Evolutionary conservation across 2,113 vertebrate genomes (phyloP).

Genomic region (Pygoscelis antarcticus): DNA sequence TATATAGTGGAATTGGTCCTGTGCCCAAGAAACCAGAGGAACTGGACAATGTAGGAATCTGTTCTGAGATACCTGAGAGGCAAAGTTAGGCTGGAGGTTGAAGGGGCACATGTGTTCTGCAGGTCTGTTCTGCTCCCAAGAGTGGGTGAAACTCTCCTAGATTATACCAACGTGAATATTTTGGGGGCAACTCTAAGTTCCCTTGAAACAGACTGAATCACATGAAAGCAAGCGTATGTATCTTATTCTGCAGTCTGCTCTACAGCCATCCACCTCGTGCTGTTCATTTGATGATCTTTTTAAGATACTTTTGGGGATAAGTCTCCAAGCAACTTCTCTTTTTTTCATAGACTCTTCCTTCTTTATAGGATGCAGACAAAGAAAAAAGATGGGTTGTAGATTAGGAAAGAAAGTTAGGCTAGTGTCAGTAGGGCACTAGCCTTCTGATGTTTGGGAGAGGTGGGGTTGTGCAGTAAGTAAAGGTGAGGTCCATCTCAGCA

Average conservation of each 20-base stretch:
- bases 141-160: background rate
- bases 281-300: background rate
- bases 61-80: background rate
- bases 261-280: background rate
- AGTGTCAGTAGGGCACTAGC: background rate
- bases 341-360: background rate
- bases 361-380: background rate
- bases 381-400: background rate
- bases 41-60: background rate
- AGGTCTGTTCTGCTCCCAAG: background rate
- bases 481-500: background rate
- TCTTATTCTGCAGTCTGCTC: background rate
- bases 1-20: background rate
- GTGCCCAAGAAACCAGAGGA: background rate
- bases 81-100: background rate
- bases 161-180: background rate
- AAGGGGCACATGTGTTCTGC: background rate
- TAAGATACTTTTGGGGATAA: background rate
- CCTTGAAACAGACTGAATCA: background rate
- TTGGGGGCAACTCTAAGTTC: background rate
- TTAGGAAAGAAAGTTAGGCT: background rate
- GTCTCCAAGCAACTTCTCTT: background rate
- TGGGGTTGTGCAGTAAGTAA: background rate
- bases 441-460: background rate
- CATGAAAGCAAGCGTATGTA: background rate